Base-by-base conservation (phyloP, 2,888 invertebrate species). In the Pherbina coryleti region DNA sequence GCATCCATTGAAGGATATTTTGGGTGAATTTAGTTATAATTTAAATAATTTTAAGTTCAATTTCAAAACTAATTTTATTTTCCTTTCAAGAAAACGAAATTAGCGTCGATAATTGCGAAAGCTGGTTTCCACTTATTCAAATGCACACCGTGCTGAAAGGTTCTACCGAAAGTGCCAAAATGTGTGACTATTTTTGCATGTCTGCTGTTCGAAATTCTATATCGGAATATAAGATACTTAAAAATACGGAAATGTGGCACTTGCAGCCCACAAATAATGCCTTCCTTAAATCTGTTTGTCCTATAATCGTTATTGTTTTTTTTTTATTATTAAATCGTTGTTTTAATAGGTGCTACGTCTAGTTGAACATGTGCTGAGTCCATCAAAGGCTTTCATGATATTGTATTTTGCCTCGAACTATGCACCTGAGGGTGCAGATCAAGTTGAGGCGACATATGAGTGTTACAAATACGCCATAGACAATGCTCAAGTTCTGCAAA, bases 191-290 rank as follows among this genome's bases (percentile, higher is more conserved):
- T 75, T 88, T 89, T 51, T 89, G 89, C 76, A 89, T 89, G 87
- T 85, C 87, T 0, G 90, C 90, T 0, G 88, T 90, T 0, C 90
- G 88, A 73, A 90, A 89, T 78, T 90, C 89, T 3, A 88, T 90
- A 69, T 82, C 83, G 2, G 89, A 90, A 75, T 88, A 88, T 78
- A 89, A 88, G 79, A 83, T 84, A 2, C 84, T 85, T n/a, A 85
- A 81, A 71, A 86, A 88, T 57, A 79, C 87, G 0, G 89, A 90
- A 73, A 81, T 82, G 3, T 90, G 89, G 89, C 85, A 88, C 76
- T 78, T 90, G 49, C 86, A 88, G 73, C 90, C 90, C 1, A 86
- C 86, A n/a, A 90, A 90, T 79, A 90, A 90, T 84, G 88, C 89
- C 14, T 90, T 90, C 62, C 83, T 90, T 2, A 88, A 90, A 84